phyloP scores from a whole-genome alignment of 2,888 invertebrate genomes.

The Conchocele bisecta region DNA sequence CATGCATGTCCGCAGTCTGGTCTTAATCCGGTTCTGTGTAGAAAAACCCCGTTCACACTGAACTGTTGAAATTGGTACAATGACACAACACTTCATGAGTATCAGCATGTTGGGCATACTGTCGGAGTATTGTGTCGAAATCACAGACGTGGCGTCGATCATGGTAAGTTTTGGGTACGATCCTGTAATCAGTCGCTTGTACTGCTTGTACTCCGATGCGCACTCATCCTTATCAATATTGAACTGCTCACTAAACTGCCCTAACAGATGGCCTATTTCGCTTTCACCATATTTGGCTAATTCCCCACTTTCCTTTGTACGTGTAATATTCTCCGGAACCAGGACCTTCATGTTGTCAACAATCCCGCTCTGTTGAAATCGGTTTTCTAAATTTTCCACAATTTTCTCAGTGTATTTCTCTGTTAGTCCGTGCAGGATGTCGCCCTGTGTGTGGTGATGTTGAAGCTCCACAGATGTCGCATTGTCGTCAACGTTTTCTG shows the following conservation, averaged over 20 bases:
- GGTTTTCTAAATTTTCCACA: constrained; percentile 21
- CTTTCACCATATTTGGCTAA: constrained; percentile 20
- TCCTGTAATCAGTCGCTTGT: constrained; percentile 33
- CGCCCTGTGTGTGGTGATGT: constrained; percentile 13
- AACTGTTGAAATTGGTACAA: constrained; percentile 21
- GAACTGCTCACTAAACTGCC: no score
- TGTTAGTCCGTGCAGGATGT: constrained; percentile 2
- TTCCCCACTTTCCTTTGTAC: constrained; percentile 5
- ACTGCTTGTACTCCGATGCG: constrained; percentile 30
- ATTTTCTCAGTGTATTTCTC: constrained; percentile 12
- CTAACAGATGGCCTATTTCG: no score
- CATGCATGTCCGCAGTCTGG: constrained; percentile 18
- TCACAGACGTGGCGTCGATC: background rate
- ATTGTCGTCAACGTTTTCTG: background rate
- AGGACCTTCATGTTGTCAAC: constrained; percentile 15
- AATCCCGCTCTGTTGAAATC: constrained; percentile 23
- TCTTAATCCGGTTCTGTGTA: constrained; percentile 27
- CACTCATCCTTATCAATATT: constrained; percentile 9
- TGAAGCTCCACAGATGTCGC: constrained; percentile 25
- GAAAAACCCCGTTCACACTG: constrained; percentile 33
- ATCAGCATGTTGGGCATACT: constrained; percentile 24
- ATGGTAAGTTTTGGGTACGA: background rate
- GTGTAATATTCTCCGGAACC: constrained; percentile 9
- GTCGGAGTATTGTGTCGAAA: constrained; percentile 8
- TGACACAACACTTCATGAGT: constrained; percentile 13